These are phyloP conservation scores for Pissodes strobi DNA, from an alignment of 1,140 invertebrate genomes.

Conservation along the genomic window DNA sequence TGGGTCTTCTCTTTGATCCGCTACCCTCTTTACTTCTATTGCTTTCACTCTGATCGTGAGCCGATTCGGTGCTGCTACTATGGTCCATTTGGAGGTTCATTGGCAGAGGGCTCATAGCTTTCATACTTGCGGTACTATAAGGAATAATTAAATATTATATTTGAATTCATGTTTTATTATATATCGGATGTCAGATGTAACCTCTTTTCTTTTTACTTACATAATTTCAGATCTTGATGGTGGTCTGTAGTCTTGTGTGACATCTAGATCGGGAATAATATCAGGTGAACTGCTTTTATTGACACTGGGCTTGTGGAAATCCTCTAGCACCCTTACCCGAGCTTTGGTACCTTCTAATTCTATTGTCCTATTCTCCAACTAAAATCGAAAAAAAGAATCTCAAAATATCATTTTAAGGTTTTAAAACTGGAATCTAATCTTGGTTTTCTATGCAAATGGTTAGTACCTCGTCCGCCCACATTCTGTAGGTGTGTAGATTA, in stretches of 20 bases:
- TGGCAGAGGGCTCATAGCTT: conserved; percentile 60
- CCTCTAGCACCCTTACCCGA: conserved; percentile 71
- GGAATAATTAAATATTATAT: too few species aligned
- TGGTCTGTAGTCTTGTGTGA: conserved; percentile 40
- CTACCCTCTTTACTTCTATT: conserved; percentile 38
- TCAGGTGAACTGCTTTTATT: conserved; percentile 41
- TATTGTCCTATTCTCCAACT: conserved; percentile 80
- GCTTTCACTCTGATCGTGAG: conserved; percentile 61
- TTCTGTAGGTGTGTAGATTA: too few species aligned
- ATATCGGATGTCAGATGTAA: conserved; percentile 40
- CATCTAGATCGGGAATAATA: conserved; percentile 59
- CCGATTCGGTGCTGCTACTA: conserved; percentile 66
- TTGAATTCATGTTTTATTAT: conserved; percentile 40
- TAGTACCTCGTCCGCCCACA: too few species aligned
- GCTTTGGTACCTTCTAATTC: conserved; percentile 80
- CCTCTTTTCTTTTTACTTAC: conserved; percentile 5
- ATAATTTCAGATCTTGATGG: conserved; percentile 34
- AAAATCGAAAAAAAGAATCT: too few species aligned
- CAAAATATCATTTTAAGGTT: not conserved
- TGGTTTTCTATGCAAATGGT: too few species aligned
- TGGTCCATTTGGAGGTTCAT: conserved; percentile 63
- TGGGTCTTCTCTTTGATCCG: conserved; percentile 59
- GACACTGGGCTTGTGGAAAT: conserved; percentile 46
- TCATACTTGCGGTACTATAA: conserved; percentile 59
- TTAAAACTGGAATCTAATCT: not conserved